phyloP scores from a whole-genome alignment of 1,140 invertebrate genomes.

The Glomeris maerens region DNA sequence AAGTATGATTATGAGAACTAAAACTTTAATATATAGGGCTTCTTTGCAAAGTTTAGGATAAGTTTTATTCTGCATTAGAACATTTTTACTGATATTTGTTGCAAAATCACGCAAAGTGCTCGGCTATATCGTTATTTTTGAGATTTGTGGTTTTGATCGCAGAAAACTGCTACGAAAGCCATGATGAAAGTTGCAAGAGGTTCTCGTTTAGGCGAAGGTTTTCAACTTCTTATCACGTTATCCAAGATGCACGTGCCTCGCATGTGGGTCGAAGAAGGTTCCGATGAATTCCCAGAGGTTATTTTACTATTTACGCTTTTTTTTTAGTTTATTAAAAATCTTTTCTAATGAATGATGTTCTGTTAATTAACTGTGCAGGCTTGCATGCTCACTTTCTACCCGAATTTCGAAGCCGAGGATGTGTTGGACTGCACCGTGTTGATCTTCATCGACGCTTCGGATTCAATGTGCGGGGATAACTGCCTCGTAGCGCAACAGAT shows the following conservation, averaged over 20 bases:
- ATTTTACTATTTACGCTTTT: too few species aligned
- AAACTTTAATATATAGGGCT: slow-evolving; percentile 2
- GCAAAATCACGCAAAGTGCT: too few species aligned
- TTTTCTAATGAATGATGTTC: background rate
- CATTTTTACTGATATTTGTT: background rate
- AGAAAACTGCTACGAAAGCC: slow-evolving; percentile 2
- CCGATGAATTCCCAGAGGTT: background rate
- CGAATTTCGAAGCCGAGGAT: slow-evolving; percentile 1
- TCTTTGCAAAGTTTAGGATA: background rate
- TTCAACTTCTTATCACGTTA: slow-evolving; percentile 5
- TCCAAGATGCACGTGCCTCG: slow-evolving; percentile 6
- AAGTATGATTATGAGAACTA: background rate
- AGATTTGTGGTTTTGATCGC: too few species aligned
- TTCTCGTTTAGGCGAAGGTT: background rate
- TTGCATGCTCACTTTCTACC: slow-evolving; percentile 11
- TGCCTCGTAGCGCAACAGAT: background rate
- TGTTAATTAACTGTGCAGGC: background rate
- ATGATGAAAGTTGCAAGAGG: background rate
- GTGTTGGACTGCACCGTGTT: background rate
- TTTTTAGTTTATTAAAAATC: background rate
- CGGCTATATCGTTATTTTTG: too few species aligned
- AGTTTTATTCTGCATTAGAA: background rate
- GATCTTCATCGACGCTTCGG: slow-evolving; percentile 4
- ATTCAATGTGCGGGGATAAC: slow-evolving; percentile 1
- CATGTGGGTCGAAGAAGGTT: slow-evolving; percentile 5